Conservation (phyloP, 2,797 vertebrate genomes). For the Enteromius thamalakanensis region DNA sequence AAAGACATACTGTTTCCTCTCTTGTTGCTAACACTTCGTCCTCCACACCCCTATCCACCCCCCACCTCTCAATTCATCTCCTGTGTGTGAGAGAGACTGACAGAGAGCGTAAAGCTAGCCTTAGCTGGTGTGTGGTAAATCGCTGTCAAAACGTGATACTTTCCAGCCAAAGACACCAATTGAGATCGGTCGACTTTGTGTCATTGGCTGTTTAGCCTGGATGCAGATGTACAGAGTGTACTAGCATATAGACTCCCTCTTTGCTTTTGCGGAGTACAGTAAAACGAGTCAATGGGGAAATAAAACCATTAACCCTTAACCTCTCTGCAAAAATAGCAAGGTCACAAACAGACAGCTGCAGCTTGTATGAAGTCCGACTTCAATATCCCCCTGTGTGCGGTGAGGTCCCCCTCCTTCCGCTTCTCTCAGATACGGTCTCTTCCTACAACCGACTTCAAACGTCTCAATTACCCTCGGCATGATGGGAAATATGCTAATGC, state of each 20-base stretch:
- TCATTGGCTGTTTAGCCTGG: background rate
- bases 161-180: slow-evolving; percentile 5
- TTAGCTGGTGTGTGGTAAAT: slow-evolving; percentile 9
- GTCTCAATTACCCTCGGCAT: slow-evolving; percentile 52
- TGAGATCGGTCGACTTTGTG: slow-evolving; percentile 1
- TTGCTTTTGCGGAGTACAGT: slow-evolving; percentile 53
- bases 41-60: background rate
- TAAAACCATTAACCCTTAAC: slow-evolving; percentile 64
- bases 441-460: slow-evolving; percentile 43
- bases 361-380: slow-evolving; percentile 35
- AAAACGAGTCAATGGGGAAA: slow-evolving; percentile 61
- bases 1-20: slow-evolving; percentile 63
- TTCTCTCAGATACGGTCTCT: slow-evolving; percentile 19
- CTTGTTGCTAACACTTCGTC: slow-evolving; percentile 46
- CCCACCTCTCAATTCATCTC: slow-evolving; percentile 39
- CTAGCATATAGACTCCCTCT: slow-evolving; percentile 28
- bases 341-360: slow-evolving; percentile 56
- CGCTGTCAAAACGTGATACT: slow-evolving; percentile 8
- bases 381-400: slow-evolving; percentile 29
- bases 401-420: background rate
- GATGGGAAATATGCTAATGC: slow-evolving; percentile 60
- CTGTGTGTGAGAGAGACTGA: slow-evolving; percentile 25
- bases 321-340: slow-evolving; percentile 64
- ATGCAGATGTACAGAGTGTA: slow-evolving; percentile 1
- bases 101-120: background rate